Percentiles rank a stretch among this genome's conserved stretches.
Evolutionary conservation across 2,888 invertebrate genomes (phyloP).

Genomic region (Hemithea aestivaria): DNA sequence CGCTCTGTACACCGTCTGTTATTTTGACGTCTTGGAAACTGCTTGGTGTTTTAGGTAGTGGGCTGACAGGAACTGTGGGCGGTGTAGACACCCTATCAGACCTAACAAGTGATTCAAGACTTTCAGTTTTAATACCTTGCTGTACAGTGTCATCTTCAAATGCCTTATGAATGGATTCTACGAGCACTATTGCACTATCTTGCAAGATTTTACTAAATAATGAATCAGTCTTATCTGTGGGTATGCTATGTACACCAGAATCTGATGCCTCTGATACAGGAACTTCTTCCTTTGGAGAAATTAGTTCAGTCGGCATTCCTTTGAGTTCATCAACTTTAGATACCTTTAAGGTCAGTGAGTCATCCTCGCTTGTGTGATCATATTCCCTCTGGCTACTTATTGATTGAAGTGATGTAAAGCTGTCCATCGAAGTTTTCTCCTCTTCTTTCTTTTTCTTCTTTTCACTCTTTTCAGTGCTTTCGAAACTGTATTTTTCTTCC

Average conservation of each 20-base stretch:
- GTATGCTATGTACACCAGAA: slow-evolving; percentile 53
- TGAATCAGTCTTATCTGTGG: slow-evolving; percentile 35
- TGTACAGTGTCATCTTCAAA: slow-evolving; percentile 59
- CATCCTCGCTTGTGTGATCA: slow-evolving; percentile 23
- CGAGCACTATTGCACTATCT: slow-evolving; percentile 45
- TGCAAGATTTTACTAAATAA: slow-evolving; percentile 30
- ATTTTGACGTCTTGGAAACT: slow-evolving; percentile 62
- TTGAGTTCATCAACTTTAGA: slow-evolving; percentile 22
- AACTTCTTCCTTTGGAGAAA: slow-evolving; percentile 44
- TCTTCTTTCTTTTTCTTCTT: slow-evolving; percentile 28
- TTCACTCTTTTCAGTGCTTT: slow-evolving; percentile 58
- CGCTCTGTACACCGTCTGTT: slow-evolving; percentile 62
- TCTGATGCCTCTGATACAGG: slow-evolving; percentile 47
- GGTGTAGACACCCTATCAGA: slow-evolving; percentile 78
- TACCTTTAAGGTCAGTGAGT: slow-evolving; percentile 37
- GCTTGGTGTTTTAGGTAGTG: slow-evolving; percentile 65
- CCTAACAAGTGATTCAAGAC: slow-evolving; percentile 41
- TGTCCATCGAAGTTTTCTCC: slow-evolving; percentile 20
- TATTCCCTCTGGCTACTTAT: slow-evolving; percentile 31
- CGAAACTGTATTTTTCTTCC: slow-evolving; percentile 69
- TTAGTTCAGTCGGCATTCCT: slow-evolving; percentile 21
- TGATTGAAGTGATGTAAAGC: slow-evolving; percentile 33
- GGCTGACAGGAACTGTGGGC: slow-evolving; percentile 85
- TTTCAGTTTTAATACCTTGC: slow-evolving; percentile 67
- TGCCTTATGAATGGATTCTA: slow-evolving; percentile 64